Percentiles rank a stretch among this genome's conserved stretches.
phyloP scores from a whole-genome alignment of 1,140 invertebrate genomes.

The Acromyrmex charruanus region DNA sequence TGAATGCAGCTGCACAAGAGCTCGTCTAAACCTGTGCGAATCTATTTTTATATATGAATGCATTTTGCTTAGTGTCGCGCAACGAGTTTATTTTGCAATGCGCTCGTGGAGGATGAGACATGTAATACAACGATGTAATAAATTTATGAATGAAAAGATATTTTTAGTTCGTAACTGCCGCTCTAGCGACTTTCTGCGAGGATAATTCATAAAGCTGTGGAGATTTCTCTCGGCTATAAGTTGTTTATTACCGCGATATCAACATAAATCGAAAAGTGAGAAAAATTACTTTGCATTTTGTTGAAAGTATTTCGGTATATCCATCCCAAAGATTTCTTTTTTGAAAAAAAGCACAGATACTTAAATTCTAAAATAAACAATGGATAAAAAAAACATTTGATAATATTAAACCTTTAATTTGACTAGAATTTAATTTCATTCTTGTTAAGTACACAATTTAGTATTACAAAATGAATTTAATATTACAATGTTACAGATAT shows the following conservation, averaged over 20 bases:
- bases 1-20: background rate
- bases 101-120: background rate
- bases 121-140: slow-evolving; percentile 12
- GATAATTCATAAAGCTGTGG: slow-evolving; percentile 16
- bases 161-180: slow-evolving; percentile 37
- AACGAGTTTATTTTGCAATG: slow-evolving; percentile 47
- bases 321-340: background rate
- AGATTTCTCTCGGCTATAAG: background rate
- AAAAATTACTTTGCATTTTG: background rate
- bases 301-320: background rate
- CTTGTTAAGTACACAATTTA: no score
- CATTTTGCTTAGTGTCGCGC: slow-evolving; percentile 22
- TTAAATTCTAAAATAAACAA: background rate
- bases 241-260: slow-evolving; percentile 12
- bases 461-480: background rate
- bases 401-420: background rate
- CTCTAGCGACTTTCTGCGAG: slow-evolving; percentile 43
- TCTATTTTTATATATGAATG: slow-evolving; percentile 45
- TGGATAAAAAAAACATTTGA: background rate
- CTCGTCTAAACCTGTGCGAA: background rate
- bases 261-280: background rate
- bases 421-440: background rate
- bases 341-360: background rate
- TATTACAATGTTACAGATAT: background rate
- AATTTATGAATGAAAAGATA: slow-evolving; percentile 63